Evolutionary conservation across 2,888 invertebrate genomes (phyloP).

Genomic region (Himalopsyche japonica): DNA sequence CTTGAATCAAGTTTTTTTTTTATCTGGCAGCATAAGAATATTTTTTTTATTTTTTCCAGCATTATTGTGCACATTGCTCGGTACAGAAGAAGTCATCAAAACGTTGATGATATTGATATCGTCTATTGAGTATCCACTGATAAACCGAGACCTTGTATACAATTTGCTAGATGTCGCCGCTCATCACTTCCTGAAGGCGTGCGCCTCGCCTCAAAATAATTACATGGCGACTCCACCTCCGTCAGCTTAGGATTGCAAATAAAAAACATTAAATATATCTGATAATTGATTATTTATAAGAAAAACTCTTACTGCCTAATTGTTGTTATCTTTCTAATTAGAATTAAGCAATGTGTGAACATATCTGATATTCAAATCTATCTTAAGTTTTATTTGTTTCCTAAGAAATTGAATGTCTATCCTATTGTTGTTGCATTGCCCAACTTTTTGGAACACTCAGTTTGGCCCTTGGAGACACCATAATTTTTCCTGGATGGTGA

Average conservation of each 20-base stretch:
- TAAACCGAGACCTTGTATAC: conserved; percentile 49
- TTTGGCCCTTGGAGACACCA: no score
- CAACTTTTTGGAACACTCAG: no score
- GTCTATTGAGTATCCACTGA: conserved; percentile 47
- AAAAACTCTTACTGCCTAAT: not conserved
- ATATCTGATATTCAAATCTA: not conserved
- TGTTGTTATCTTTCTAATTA: not conserved
- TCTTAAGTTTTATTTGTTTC: not conserved
- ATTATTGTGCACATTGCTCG: conserved; percentile 45
- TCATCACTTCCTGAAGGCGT: conserved; percentile 50
- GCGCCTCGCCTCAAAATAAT: conserved; percentile 44
- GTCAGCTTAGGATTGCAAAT: conserved; percentile 27
- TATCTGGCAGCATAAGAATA: not conserved
- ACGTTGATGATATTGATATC: conserved; percentile 45
- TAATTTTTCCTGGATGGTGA: no score
- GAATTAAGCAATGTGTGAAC: not conserved
- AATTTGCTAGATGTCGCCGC: conserved; percentile 49
- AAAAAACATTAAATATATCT: not conserved
- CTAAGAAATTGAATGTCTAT: no score
- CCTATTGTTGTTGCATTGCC: not conserved
- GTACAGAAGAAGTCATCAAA: conserved; percentile 46
- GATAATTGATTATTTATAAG: not conserved
- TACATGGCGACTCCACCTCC: conserved; percentile 35
- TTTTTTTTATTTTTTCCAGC: conserved; percentile 44
- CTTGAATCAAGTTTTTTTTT: not conserved